These are phyloP conservation scores for Ditylenchus dipsaci DNA, from an alignment of 1,140 invertebrate species.

Conservation along the genomic window DNA sequence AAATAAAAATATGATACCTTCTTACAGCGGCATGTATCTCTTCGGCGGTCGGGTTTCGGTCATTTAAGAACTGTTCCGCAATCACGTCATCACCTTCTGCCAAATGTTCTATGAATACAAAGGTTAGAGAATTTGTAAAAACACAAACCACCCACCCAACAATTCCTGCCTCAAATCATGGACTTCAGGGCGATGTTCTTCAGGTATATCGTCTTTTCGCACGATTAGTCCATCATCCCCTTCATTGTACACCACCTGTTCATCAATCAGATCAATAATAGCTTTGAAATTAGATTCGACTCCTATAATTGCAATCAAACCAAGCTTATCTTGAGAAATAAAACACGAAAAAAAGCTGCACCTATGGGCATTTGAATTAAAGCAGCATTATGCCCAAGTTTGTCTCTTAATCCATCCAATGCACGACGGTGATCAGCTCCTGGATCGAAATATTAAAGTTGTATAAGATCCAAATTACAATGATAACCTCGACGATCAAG, in stretches of 20 bases:
- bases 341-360: neutral
- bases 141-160: slow-evolving; percentile 63
- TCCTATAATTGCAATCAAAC: no score
- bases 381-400: slow-evolving; percentile 89
- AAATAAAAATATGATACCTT: slow-evolving; percentile 21
- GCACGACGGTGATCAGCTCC: slow-evolving; percentile 76
- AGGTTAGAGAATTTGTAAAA: neutral
- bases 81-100: slow-evolving; percentile 88
- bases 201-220: slow-evolving; percentile 74
- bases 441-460: slow-evolving; percentile 45
- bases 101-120: slow-evolving; percentile 70
- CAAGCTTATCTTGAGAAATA: no score
- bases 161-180: slow-evolving; percentile 78
- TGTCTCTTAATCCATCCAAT: slow-evolving; percentile 68
- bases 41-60: slow-evolving; percentile 43
- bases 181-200: slow-evolving; percentile 72
- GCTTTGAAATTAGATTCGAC: slow-evolving; percentile 79
- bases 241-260: slow-evolving; percentile 89
- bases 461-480: no score
- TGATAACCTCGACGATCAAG: slow-evolving; percentile 69
- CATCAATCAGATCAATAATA: slow-evolving; percentile 79
- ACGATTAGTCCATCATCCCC: slow-evolving; percentile 71
- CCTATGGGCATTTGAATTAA: slow-evolving; percentile 94
- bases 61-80: slow-evolving; percentile 68
- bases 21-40: slow-evolving; percentile 72